Conservation (phyloP, 2,888 invertebrate genomes). For the Tyria jacobaeae region DNA sequence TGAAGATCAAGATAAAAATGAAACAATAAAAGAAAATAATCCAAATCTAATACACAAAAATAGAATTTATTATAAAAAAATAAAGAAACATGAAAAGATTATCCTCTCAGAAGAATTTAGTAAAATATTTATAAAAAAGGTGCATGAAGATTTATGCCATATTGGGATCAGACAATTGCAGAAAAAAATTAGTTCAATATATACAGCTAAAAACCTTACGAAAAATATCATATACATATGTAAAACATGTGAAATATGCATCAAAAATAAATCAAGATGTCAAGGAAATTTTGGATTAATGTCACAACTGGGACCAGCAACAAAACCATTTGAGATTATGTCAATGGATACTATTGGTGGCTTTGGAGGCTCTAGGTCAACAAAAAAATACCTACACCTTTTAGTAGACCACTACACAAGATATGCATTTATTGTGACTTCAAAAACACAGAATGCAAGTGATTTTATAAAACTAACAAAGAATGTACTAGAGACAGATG, state of each 20-base stretch:
- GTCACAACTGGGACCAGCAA: too few species aligned
- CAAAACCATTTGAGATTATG: not conserved
- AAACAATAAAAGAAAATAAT: slow-evolving; percentile 13
- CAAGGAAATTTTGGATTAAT: too few species aligned
- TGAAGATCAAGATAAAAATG: not conserved
- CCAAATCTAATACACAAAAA: slow-evolving; percentile 13
- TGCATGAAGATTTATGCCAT: slow-evolving; percentile 39
- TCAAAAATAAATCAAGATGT: too few species aligned
- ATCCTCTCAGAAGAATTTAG: slow-evolving; percentile 43
- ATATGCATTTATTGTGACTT: too few species aligned
- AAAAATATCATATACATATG: slow-evolving; percentile 2
- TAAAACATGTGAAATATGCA: not conserved
- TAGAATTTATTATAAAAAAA: not conserved
- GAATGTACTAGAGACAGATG: too few species aligned
- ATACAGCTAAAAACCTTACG: slow-evolving; percentile 35
- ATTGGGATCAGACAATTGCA: slow-evolving; percentile 35
- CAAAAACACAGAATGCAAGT: too few species aligned
- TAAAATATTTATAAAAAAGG: slow-evolving; percentile 30
- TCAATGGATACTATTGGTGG: slow-evolving; percentile 15
- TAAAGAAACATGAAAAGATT: slow-evolving; percentile 33
- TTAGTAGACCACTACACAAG: too few species aligned
- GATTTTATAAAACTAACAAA: too few species aligned
- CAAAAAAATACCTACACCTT: too few species aligned
- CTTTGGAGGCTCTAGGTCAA: not conserved
- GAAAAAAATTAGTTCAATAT: slow-evolving; percentile 34